A percentile compares a stretch with the other conserved stretches of the same genome.
phyloP scores from a whole-genome alignment of 2,113 vertebrate species.

The Labeo catla region DNA sequence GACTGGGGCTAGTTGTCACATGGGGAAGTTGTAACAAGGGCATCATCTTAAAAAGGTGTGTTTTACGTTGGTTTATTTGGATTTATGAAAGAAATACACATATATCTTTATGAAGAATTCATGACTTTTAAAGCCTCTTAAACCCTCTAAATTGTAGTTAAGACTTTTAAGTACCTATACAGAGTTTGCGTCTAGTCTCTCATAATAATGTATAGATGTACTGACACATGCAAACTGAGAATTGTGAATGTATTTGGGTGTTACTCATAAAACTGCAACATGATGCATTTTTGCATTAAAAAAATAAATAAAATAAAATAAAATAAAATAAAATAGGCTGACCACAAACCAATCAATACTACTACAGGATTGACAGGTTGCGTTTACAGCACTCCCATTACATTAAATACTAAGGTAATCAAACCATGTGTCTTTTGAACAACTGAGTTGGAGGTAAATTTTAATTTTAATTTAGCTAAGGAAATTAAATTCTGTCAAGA shows the following conservation, averaged over 20 bases:
- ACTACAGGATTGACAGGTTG: not conserved
- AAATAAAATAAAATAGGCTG: too few relatives aligned
- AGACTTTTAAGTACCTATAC: not conserved
- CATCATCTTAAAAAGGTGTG: not conserved
- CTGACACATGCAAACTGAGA: not conserved
- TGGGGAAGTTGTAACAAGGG: not conserved
- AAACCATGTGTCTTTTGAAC: not conserved
- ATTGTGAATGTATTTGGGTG: not conserved
- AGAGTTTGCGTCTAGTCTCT: not conserved
- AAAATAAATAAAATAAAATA: not conserved
- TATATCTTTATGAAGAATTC: not conserved
- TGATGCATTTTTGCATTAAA: not conserved
- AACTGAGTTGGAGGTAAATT: constrained; percentile 15
- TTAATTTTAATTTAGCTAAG: constrained; percentile 47
- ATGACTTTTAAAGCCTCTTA: not conserved
- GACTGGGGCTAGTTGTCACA: constrained; percentile 19
- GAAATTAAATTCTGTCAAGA: constrained; percentile 54
- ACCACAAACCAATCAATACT: not conserved
- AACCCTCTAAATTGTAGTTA: not conserved
- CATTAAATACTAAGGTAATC: not conserved
- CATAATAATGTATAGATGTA: not conserved
- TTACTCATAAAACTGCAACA: not conserved
- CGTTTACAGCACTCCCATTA: not conserved
- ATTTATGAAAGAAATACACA: not conserved
- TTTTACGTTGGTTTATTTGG: not conserved